These are phyloP conservation scores for Microplitis deprimator DNA, from an alignment of 2,888 invertebrate genomes.

Conservation along the genomic window DNA sequence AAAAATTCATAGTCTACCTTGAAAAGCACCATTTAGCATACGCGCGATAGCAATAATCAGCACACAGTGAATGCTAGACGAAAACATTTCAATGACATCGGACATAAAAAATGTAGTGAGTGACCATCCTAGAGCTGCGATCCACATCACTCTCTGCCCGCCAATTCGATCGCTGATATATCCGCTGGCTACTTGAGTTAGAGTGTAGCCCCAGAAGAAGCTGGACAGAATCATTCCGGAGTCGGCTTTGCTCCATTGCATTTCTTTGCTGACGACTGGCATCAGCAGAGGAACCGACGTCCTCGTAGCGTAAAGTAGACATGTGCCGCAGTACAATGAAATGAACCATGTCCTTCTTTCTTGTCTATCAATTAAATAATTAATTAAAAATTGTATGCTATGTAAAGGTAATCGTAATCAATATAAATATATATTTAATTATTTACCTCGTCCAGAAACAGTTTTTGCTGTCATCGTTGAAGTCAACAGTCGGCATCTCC, in stretches of 20 bases:
- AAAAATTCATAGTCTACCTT: constrained; percentile 69
- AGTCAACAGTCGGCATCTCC: constrained; percentile 12
- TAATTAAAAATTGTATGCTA: background rate
- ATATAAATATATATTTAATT: background rate
- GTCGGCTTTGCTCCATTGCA: constrained; percentile 80
- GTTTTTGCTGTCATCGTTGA: background rate
- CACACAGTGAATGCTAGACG: constrained; percentile 72
- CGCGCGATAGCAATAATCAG: constrained; percentile 76
- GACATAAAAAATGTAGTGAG: constrained; percentile 75
- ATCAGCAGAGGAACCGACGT: constrained; percentile 79
- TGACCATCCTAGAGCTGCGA: constrained; percentile 77
- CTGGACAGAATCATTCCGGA: constrained; percentile 80
- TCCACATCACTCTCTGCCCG: constrained; percentile 77
- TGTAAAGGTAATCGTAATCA: background rate
- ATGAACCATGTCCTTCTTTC: constrained; percentile 76
- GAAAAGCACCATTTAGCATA: constrained; percentile 78
- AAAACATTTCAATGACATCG: constrained; percentile 72
- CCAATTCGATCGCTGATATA: constrained; percentile 77
- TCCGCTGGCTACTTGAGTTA: constrained; percentile 77
- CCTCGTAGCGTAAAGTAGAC: constrained; percentile 78
- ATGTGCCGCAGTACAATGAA: constrained; percentile 77
- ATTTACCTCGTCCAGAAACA: constrained; percentile 27
- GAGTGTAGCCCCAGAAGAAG: constrained; percentile 83
- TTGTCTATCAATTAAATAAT: constrained; percentile 4
- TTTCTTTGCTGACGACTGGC: constrained; percentile 77